Percentiles rank a stretch among this genome's conserved stretches.
These are phyloP conservation scores for Schizopygopsis pylzovi DNA, from an alignment of 2,797 vertebrate genomes.

Conservation along the genomic window DNA sequence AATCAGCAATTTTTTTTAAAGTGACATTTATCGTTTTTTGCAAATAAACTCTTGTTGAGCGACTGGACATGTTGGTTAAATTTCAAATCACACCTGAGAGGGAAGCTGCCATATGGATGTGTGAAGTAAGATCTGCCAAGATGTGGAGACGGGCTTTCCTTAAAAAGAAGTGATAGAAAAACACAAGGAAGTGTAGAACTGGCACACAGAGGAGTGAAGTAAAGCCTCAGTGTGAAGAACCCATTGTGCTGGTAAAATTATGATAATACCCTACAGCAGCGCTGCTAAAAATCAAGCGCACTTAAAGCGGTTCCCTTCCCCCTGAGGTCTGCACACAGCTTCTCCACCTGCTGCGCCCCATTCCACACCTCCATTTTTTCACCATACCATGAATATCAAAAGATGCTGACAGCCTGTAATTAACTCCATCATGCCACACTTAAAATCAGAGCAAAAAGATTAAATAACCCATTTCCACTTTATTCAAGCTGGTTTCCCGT, in stretches of 20 bases:
- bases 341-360: conserved; percentile 72
- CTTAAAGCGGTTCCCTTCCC: conserved; percentile 62
- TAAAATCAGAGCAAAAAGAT: conserved; percentile 47
- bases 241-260: conserved; percentile 22
- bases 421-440: conserved; percentile 70
- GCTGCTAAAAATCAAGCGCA: conserved; percentile 39
- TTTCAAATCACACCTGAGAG: conserved; percentile 18
- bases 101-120: not conserved
- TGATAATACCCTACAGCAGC: conserved; percentile 2
- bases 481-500: not conserved
- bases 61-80: not conserved
- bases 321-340: conserved; percentile 66
- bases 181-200: not conserved
- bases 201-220: not conserved
- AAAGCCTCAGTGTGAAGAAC: conserved; percentile 6
- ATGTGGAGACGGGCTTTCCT: not conserved
- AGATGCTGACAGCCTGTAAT: conserved; percentile 74
- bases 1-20: no score
- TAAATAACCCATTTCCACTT: conserved; percentile 32
- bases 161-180: not conserved
- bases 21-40: no score
- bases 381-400: conserved; percentile 62
- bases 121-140: not conserved
- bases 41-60: no score
- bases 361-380: conserved; percentile 29